These are phyloP conservation scores for Dysidea cf. avara DNA, from an alignment of 37 sponge, comb jelly and placozoan species.

Conservation along the genomic window DNA sequence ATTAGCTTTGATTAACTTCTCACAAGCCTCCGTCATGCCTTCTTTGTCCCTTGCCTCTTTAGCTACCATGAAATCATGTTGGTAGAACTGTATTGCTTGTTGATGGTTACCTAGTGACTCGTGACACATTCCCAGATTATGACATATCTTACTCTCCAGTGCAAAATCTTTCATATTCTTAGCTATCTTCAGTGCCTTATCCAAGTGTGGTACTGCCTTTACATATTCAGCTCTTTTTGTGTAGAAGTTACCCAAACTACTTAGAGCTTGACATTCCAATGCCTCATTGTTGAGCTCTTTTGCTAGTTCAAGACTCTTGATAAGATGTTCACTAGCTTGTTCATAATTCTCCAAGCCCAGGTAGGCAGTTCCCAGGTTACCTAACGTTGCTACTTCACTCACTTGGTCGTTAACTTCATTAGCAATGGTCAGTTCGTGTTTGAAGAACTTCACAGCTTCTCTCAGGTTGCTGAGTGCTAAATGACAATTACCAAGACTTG, in stretches of 20 bases:
- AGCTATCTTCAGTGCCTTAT: constrained; percentile 56
- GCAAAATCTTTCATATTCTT: constrained; percentile 62
- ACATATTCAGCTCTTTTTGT: constrained; percentile 44
- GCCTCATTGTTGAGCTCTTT: constrained; percentile 54
- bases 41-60: constrained; percentile 84
- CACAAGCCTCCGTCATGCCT: constrained; percentile 80
- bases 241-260: constrained; percentile 82
- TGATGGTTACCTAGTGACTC: constrained; percentile 78
- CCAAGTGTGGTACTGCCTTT: constrained; percentile 56
- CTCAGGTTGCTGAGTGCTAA: constrained; percentile 81
- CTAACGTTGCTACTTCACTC: constrained; percentile 72
- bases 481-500: constrained; percentile 88
- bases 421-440: constrained; percentile 60
- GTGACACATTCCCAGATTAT: constrained; percentile 78
- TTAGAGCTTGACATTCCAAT: constrained; percentile 68
- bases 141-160: constrained; percentile 75
- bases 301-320: constrained; percentile 65
- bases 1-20: constrained; percentile 70
- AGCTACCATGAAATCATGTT: constrained; percentile 79
- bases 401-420: constrained; percentile 54
- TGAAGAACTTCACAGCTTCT: constrained; percentile 79
- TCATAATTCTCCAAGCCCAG: constrained; percentile 72
- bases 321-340: constrained; percentile 62
- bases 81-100: constrained; percentile 82
- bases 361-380: constrained; percentile 85